A percentile compares a stretch with the other conserved stretches of the same genome.
phyloP scores from a whole-genome alignment of 2,797 vertebrate species.

The Hemitrygon akajei region DNA sequence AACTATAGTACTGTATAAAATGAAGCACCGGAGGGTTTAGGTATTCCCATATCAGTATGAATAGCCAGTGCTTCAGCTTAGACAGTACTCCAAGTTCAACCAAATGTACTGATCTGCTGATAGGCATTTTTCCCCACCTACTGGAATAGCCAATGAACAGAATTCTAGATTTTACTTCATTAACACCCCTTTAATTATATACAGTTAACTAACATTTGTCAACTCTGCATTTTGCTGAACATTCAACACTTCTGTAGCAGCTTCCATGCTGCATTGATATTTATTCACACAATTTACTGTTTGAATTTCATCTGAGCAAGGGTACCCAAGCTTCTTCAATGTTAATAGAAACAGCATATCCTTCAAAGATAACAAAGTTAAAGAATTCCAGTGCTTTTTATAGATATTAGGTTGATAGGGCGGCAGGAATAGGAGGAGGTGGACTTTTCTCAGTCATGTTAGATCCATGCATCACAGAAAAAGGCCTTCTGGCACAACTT shows the following conservation, averaged over 20 bases:
- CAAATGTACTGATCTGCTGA: not conserved
- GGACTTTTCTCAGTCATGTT: too few relatives aligned
- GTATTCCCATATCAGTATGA: too few relatives aligned
- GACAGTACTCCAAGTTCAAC: too few relatives aligned
- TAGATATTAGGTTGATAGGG: too few relatives aligned
- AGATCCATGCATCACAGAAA: too few relatives aligned
- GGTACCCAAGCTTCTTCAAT: not conserved
- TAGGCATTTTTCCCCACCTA: not conserved
- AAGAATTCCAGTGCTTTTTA: too few relatives aligned
- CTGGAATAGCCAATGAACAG: not conserved
- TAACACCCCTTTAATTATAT: not conserved
- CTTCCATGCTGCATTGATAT: not conserved
- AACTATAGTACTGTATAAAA: too few relatives aligned
- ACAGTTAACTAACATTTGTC: not conserved
- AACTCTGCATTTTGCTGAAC: not conserved
- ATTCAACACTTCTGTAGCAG: not conserved
- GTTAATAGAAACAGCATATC: not conserved
- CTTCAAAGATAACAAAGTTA: not conserved
- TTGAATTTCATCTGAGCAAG: not conserved
- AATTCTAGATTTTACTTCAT: slow-evolving; percentile 25
- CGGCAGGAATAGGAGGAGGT: too few relatives aligned
- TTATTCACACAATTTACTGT: not conserved
- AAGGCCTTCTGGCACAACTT: too few relatives aligned
- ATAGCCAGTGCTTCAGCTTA: too few relatives aligned
- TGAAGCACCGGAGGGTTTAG: too few relatives aligned